Percentiles rank a stretch among this genome's conserved stretches.
Evolutionary conservation across 2,888 invertebrate species (phyloP).

Genomic region (Eudemis profundana): DNA sequence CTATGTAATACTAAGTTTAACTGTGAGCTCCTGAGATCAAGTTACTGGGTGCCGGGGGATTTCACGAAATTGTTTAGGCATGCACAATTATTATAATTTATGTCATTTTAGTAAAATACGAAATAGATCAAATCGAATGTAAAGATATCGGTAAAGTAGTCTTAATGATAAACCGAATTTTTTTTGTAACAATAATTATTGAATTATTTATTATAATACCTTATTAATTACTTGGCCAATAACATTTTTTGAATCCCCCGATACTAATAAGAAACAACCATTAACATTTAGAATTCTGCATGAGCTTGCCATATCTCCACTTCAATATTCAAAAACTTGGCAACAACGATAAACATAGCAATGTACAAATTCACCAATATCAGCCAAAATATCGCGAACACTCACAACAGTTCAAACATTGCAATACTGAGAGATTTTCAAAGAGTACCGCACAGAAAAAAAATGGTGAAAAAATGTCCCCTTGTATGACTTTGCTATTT

Average conservation of each 20-base stretch:
- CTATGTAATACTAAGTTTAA: slow-evolving; percentile 14
- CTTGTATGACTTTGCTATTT: no score
- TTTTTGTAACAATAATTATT: no score
- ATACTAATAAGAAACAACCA: slow-evolving; percentile 8
- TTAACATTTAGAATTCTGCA: slow-evolving; percentile 30
- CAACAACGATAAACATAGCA: slow-evolving; percentile 76
- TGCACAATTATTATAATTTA: no score
- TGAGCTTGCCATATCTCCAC: slow-evolving; percentile 38
- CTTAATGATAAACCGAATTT: no score
- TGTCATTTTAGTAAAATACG: no score
- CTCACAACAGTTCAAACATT: slow-evolving; percentile 1
- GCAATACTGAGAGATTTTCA: slow-evolving; percentile 5
- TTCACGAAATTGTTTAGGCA: slow-evolving; percentile 1
- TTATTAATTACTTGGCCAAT: no score
- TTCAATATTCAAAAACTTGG: slow-evolving; percentile 64
- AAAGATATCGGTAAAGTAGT: no score
- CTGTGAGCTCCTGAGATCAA: slow-evolving; percentile 25
- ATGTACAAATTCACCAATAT: slow-evolving; percentile 56
- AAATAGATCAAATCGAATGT: no score
- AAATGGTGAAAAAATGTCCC: no score
- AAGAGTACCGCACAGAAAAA: slow-evolving; percentile 22
- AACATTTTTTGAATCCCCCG: no score
- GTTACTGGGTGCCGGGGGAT: slow-evolving; percentile 9
- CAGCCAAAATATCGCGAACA: slow-evolving; percentile 32
- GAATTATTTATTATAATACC: no score